Conservation (phyloP, 2,113 vertebrate species). For the Calonectris borealis region DNA sequence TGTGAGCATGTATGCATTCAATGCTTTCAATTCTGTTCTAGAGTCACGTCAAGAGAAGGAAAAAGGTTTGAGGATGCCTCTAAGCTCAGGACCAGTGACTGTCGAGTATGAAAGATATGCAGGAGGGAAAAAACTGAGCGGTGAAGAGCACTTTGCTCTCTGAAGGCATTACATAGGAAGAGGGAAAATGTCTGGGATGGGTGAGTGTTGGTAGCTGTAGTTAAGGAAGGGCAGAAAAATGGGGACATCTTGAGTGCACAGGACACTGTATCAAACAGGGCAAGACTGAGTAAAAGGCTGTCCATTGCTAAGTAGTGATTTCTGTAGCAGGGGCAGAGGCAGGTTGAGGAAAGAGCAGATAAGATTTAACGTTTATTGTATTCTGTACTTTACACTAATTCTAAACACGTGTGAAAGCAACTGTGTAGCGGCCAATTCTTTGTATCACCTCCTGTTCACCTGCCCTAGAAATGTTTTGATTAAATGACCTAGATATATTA, state of each 20-base stretch:
- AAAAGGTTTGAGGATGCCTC: not conserved
- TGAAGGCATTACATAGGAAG: not conserved
- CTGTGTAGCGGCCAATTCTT: not conserved
- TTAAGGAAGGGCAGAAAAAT: not conserved
- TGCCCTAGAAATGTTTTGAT: constrained; percentile 56
- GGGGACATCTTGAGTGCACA: not conserved
- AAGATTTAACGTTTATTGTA: not conserved
- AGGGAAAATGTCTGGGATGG: not conserved
- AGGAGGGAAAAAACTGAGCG: not conserved
- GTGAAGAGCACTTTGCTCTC: not conserved
- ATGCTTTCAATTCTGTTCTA: not conserved
- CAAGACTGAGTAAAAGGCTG: not conserved
- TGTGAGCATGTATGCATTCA: not conserved
- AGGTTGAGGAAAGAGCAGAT: not conserved
- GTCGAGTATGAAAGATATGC: not conserved
- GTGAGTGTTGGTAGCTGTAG: not conserved
- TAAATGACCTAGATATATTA: constrained; percentile 48
- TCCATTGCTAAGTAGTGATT: not conserved
- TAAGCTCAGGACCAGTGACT: not conserved
- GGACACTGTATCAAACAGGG: not conserved
- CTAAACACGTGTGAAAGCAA: not conserved
- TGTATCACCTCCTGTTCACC: not conserved
- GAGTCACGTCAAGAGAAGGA: not conserved
- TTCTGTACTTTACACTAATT: not conserved
- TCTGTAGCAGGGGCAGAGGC: not conserved